phyloP scores from a whole-genome alignment of 2,888 invertebrate genomes.

The Eristalinus sepulchralis region DNA sequence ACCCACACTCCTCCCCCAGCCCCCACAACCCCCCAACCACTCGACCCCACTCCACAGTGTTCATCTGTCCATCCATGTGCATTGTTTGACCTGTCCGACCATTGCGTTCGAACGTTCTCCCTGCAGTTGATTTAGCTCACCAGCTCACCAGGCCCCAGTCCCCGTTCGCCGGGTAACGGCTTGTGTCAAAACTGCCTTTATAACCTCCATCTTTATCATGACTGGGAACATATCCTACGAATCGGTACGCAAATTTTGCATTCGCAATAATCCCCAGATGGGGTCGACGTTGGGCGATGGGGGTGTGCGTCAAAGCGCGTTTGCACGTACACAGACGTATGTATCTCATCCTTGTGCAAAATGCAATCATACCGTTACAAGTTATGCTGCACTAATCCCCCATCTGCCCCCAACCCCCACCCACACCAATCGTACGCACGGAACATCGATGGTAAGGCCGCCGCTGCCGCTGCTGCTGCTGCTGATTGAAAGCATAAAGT shows the following conservation, averaged over 20 bases:
- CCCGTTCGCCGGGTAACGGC: conserved; percentile 38
- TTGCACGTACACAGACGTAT: conserved; percentile 26
- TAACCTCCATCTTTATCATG: conserved; percentile 70
- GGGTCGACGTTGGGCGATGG: background rate
- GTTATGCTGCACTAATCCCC: conserved; percentile 66
- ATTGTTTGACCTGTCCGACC: conserved; percentile 35
- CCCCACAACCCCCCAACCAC: background rate
- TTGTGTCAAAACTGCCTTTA: conserved; percentile 66
- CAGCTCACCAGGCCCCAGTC: background rate
- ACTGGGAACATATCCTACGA: conserved; percentile 37
- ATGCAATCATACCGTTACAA: conserved; percentile 71
- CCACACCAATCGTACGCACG: background rate
- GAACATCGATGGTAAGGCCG: background rate
- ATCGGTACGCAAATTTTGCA: conserved; percentile 59
- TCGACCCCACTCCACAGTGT: background rate
- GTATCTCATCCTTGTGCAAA: conserved; percentile 64
- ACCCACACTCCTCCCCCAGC: background rate
- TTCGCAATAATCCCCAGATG: conserved; percentile 65
- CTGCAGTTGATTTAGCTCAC: conserved; percentile 27
- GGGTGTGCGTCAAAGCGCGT: background rate
- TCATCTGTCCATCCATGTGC: conserved; percentile 28
- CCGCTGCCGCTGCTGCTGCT: conserved; percentile 16
- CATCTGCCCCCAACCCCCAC: conserved; percentile 2
- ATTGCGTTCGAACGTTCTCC: background rate
- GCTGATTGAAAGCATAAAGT: conserved; percentile 64